Conservation (phyloP, 2,113 vertebrate genomes). For the Sinocyclocheilus anshuiensis region DNA sequence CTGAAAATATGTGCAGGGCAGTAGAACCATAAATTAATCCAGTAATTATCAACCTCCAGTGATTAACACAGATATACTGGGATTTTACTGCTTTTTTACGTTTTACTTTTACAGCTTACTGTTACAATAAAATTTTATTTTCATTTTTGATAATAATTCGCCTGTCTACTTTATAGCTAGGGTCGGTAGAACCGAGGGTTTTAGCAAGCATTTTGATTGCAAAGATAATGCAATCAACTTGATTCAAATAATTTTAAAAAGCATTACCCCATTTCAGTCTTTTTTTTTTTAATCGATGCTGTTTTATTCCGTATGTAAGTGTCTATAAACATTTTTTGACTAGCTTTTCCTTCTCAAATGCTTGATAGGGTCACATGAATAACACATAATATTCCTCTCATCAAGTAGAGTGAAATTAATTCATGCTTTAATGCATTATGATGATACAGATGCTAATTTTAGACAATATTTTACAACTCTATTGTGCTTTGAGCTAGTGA, state of each 20-base stretch:
- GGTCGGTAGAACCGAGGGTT: not conserved
- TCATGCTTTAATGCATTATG: not conserved
- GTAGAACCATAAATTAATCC: slow-evolving; percentile 73
- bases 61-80: slow-evolving; percentile 80
- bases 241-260: not conserved
- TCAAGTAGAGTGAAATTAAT: not conserved
- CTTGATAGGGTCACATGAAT: slow-evolving; percentile 64
- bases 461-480: not conserved
- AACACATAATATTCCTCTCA: not conserved
- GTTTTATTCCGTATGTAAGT: not conserved
- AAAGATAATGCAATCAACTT: not conserved
- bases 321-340: not conserved
- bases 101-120: too few relatives aligned
- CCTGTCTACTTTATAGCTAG: not conserved
- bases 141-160: slow-evolving; percentile 22
- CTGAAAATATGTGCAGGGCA: slow-evolving; percentile 67
- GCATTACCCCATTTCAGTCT: not conserved
- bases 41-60: slow-evolving; percentile 75
- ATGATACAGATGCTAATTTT: not conserved
- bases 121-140: not conserved
- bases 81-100: slow-evolving; percentile 58
- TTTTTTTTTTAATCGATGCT: not conserved
- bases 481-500: not conserved
- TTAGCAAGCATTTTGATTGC: not conserved
- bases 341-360: slow-evolving; percentile 55